Evolutionary conservation across 2,113 vertebrate genomes (phyloP).

Genomic region (Cololabis saira): DNA sequence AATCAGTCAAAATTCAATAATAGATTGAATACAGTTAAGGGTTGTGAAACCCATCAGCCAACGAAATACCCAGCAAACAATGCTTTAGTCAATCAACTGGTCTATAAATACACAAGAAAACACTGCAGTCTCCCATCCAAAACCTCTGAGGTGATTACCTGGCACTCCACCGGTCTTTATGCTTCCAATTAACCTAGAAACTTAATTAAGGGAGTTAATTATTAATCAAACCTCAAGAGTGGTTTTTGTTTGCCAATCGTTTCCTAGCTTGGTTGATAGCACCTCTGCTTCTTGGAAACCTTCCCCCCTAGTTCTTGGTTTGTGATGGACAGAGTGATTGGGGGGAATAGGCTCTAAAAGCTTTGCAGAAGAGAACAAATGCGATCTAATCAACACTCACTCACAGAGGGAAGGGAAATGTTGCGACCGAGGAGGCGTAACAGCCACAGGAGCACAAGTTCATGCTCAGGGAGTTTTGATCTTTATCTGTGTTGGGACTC

Average conservation of each 20-base stretch:
- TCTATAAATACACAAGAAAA: slow-evolving; percentile 28
- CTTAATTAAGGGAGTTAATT: slow-evolving; percentile 67
- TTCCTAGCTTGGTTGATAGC: slow-evolving; percentile 26
- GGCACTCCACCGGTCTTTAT: slow-evolving; percentile 33
- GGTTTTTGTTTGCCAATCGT: slow-evolving; percentile 44
- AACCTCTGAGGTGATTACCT: slow-evolving; percentile 43
- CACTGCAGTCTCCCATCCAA: slow-evolving; percentile 5
- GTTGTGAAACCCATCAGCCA: slow-evolving; percentile 13
- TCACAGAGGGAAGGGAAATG: background rate
- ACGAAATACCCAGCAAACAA: slow-evolving; percentile 4
- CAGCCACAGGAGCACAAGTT: background rate
- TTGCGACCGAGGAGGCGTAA: slow-evolving; percentile 5
- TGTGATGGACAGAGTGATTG: slow-evolving; percentile 5
- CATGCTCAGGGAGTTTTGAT: slow-evolving; percentile 36
- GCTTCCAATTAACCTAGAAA: slow-evolving; percentile 52
- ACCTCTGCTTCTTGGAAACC: slow-evolving; percentile 17
- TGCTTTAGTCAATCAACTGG: slow-evolving; percentile 7
- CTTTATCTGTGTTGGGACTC: background rate
- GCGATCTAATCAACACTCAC: slow-evolving; percentile 7
- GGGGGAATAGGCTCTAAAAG: background rate
- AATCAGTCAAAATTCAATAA: slow-evolving; percentile 40
- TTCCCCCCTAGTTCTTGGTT: slow-evolving; percentile 11
- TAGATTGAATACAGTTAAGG: slow-evolving; percentile 22
- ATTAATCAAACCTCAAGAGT: slow-evolving; percentile 49
- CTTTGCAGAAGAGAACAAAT: slow-evolving; percentile 4